These are phyloP conservation scores for Sebastes variabilis DNA, from an alignment of 2,797 vertebrate species.

Conservation along the genomic window DNA sequence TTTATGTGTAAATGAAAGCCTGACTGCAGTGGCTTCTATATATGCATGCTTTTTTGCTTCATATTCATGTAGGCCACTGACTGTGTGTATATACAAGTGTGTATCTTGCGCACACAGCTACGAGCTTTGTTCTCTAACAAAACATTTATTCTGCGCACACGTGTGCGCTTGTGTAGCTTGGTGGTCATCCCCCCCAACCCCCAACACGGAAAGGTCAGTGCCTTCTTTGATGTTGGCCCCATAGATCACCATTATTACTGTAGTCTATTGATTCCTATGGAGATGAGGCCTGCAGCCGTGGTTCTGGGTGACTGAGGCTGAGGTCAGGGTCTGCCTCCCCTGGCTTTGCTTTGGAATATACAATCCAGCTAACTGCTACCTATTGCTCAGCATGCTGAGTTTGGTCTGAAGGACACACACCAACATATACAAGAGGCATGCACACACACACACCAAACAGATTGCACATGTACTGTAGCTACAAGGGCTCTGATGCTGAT, in stretches of 20 bases:
- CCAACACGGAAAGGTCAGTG: constrained; percentile 76
- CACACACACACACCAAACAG: constrained; percentile 40
- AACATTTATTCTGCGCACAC: constrained; percentile 77
- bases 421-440: constrained; percentile 19
- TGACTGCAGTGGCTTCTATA: not conserved
- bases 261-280: constrained; percentile 86
- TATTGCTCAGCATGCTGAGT: constrained; percentile 63
- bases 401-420: constrained; percentile 64
- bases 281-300: constrained; percentile 76
- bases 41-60: constrained; percentile 11
- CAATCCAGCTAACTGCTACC: constrained; percentile 64
- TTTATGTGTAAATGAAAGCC: constrained; percentile 25
- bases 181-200: constrained; percentile 56
- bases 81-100: constrained; percentile 33
- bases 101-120: constrained; percentile 23
- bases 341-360: constrained; percentile 63
- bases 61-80: constrained; percentile 30
- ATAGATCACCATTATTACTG: constrained; percentile 87
- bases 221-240: constrained; percentile 81
- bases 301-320: constrained; percentile 71
- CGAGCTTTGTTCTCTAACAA: constrained; percentile 61
- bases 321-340: constrained; percentile 64
- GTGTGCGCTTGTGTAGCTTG: constrained; percentile 45
- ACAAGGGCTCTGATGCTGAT: constrained; percentile 12
- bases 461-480: constrained; percentile 23